Base-by-base conservation (phyloP, 2,888 invertebrate genomes). In the Gnatocerus cornutus region DNA sequence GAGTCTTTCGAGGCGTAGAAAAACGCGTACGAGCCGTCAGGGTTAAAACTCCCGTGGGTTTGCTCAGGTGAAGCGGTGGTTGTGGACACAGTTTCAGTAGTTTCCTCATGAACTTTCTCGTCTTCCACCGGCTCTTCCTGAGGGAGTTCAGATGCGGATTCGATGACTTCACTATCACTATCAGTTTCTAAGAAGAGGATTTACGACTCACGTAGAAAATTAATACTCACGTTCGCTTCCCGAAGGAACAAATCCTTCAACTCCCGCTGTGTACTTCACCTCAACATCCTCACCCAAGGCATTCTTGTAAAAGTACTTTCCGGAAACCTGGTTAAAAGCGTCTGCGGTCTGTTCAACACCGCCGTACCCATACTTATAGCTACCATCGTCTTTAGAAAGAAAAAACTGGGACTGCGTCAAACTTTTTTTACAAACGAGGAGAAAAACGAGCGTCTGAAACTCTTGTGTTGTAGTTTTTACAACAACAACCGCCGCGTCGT, bases 341-440 rank as follows among this genome's bases (percentile, higher is more conserved):
- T 83, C 80, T 2, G 80, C 84, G 37, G 72, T 71, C 68, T 83
- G 84, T 61, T 79, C 77, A 12, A 82, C 83, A 56, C 78, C 81
- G 70, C 85, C 74, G 68, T 77, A 80, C n/a, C 78, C 79, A 39
- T 77, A 80, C 58, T 76, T 78, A 50, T 79, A 79, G 5, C 77
- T 82, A 9, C 87, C 86, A 74, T 85, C 83, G 55, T 81, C 79
- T 48, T 84, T 78, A 70, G 82, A 78, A 16, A 84, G 79, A 50
- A 82, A 82, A 71, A 82, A 85, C 64, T 86, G 83, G 1, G 33
- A 33, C 29, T 9, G 4, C 1, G 29, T 1, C 3, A 29, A 10
- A 29, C 9, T 50, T 50, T 50, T 1, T 3, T 27, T 5, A 33
- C n/a, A 41, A 7, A 21, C 10, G 14, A 41, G 41, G n/a, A 41